Conservation (phyloP, 2,888 invertebrate genomes). For the Ditula angustiorana region DNA sequence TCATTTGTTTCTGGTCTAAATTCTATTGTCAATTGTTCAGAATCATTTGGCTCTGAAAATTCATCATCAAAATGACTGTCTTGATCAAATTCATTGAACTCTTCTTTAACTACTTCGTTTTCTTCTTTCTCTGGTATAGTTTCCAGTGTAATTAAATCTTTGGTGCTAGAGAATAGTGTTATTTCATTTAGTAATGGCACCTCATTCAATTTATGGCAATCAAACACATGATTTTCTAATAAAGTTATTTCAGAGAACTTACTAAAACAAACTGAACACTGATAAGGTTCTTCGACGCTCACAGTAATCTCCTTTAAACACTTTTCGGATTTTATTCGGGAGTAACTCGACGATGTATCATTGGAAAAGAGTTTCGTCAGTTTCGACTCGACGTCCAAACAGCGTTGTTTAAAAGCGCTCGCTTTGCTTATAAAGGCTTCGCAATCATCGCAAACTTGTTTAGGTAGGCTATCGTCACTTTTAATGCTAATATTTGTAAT, state of each 20-base stretch:
- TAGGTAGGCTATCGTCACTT: constrained; percentile 61
- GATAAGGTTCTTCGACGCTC: constrained; percentile 41
- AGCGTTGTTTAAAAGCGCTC: constrained; percentile 69
- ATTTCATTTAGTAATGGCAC: constrained; percentile 40
- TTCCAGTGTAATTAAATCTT: constrained; percentile 27
- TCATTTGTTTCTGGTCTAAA: constrained; percentile 3
- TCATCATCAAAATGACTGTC: constrained; percentile 34
- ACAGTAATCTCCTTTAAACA: constrained; percentile 12
- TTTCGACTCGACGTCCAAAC: constrained; percentile 62
- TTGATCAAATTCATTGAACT: constrained; percentile 32
- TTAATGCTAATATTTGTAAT: constrained; percentile 63
- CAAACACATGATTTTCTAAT: constrained; percentile 45
- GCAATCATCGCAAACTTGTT: constrained; percentile 72
- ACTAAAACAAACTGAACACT: constrained; percentile 46
- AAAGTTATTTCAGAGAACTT: constrained; percentile 43
- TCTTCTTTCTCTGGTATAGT: constrained; percentile 35
- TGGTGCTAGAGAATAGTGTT: constrained; percentile 18
- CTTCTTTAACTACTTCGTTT: constrained; percentile 35
- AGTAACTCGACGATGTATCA: constrained; percentile 4
- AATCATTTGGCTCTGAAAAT: constrained; percentile 46
- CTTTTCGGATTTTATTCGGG: constrained; percentile 37
- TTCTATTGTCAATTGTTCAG: constrained; percentile 43
- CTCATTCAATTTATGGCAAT: constrained; percentile 38
- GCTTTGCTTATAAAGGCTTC: constrained; percentile 60
- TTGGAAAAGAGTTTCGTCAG: constrained; percentile 55